Conservation (phyloP, 2,888 invertebrate species). For the Chalcosyrphus nemorum region DNA sequence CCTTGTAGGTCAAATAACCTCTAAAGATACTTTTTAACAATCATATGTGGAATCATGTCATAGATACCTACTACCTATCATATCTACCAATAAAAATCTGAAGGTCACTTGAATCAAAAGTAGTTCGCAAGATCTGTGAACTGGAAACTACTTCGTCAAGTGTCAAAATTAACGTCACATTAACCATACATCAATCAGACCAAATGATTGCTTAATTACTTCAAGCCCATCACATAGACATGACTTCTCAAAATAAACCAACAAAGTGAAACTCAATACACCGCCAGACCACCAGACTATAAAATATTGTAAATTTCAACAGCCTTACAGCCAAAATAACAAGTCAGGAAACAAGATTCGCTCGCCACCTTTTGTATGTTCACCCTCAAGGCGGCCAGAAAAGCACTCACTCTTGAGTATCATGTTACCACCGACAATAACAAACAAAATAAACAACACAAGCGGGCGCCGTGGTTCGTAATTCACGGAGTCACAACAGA, state of each 20-base stretch:
- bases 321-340: constrained; percentile 13
- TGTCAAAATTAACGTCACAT: constrained; percentile 7
- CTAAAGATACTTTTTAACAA: too few relatives aligned
- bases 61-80: too few relatives aligned
- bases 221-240: constrained; percentile 15
- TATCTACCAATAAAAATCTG: background rate
- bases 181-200: constrained; percentile 22
- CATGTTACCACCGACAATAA: constrained; percentile 51
- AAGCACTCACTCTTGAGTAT: constrained; percentile 43
- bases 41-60: too few relatives aligned
- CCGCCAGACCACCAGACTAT: background rate
- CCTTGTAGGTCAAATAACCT: too few relatives aligned
- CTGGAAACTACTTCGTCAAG: background rate
- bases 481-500: constrained; percentile 18
- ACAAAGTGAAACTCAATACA: constrained; percentile 5
- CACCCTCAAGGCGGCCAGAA: constrained; percentile 42
- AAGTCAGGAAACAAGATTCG: constrained; percentile 31
- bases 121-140: too few relatives aligned
- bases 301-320: background rate
- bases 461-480: background rate
- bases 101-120: background rate
- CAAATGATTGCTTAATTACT: constrained; percentile 38
- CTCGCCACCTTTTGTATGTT: constrained; percentile 39
- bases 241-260: background rate
- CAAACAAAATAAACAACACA: constrained; percentile 16